A percentile compares a stretch with the other conserved stretches of the same genome.
These are phyloP conservation scores for Pteromalus puparum DNA, from an alignment of 1,140 invertebrate species.

Conservation along the genomic window DNA sequence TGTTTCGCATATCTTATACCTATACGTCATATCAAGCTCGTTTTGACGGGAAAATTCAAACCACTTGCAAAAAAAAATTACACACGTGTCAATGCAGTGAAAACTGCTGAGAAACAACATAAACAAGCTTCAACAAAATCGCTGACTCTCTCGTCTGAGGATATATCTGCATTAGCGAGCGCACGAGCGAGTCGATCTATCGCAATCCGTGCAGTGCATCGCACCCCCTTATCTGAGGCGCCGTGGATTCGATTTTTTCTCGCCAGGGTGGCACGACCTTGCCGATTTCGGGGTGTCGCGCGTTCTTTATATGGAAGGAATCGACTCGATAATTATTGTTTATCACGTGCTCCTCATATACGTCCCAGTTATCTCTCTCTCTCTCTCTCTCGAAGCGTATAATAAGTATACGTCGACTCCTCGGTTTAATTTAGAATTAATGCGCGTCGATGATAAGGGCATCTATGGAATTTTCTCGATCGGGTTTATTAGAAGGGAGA, in stretches of 20 bases:
- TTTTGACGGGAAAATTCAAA: not conserved
- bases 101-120: no score
- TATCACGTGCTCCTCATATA: not conserved
- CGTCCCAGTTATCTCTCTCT: not conserved
- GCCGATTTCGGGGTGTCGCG: not conserved
- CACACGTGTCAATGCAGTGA: no score
- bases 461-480: not conserved
- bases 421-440: not conserved
- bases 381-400: not conserved
- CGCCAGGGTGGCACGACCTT: not conserved
- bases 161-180: no score
- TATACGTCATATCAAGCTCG: not conserved
- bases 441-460: not conserved
- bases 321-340: not conserved
- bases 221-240: constrained; percentile 12
- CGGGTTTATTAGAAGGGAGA: not conserved
- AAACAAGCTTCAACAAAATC: no score
- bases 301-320: not conserved
- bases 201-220: not conserved
- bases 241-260: not conserved
- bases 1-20: no score
- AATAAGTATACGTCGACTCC: not conserved
- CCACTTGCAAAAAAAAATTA: no score
- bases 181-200: constrained; percentile 4
- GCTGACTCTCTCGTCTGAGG: no score